Evolutionary conservation across 2,113 vertebrate genomes (phyloP).

Genomic region (Isurus oxyrinchus): DNA sequence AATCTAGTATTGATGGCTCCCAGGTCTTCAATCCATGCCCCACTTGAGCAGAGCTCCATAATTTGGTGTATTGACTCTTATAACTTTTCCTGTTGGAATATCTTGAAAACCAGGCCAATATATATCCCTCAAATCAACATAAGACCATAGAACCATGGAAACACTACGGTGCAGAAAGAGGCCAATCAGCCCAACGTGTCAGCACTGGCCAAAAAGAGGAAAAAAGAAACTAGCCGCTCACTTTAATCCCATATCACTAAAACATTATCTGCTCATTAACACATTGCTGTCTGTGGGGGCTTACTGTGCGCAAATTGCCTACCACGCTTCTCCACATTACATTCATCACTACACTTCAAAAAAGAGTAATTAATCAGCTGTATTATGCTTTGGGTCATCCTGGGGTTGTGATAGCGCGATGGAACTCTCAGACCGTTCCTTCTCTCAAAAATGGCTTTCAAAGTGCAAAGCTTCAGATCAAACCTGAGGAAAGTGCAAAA

Average conservation of each 20-base stretch:
- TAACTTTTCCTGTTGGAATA: not conserved
- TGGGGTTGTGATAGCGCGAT: not conserved
- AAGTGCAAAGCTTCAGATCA: not conserved
- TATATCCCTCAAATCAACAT: no score
- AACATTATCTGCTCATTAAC: no score
- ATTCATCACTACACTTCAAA: not conserved
- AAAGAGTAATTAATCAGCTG: not conserved
- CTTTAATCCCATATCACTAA: no score
- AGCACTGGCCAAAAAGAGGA: no score
- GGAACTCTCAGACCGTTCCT: not conserved
- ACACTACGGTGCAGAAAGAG: no score
- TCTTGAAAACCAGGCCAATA: not conserved
- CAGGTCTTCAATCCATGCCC: not conserved
- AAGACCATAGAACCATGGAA: no score
- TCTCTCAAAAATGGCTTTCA: not conserved
- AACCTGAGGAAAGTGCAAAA: not conserved
- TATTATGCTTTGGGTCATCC: not conserved
- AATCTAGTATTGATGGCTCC: not conserved
- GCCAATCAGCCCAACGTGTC: no score
- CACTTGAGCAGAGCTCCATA: not conserved
- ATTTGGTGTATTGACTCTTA: not conserved
- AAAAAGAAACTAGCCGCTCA: no score
- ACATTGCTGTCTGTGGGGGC: no score
- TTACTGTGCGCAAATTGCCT: no score
- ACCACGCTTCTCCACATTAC: no score